phyloP scores from a whole-genome alignment of 1,140 invertebrate genomes.

The Delia radicum region DNA sequence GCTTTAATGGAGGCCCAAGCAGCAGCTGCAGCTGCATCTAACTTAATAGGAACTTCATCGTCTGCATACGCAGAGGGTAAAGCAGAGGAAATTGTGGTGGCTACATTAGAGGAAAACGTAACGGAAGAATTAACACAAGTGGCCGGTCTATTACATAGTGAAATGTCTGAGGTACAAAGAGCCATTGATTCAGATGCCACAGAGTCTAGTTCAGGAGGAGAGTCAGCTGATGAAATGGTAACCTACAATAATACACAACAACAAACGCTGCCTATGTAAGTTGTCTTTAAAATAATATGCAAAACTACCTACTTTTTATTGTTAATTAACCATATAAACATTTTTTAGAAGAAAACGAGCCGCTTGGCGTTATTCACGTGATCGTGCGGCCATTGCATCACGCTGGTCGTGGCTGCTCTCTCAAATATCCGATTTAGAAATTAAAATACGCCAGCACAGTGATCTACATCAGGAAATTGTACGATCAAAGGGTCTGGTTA shows the following conservation, averaged over 20 bases:
- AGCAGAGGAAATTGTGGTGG: slow-evolving; percentile 45
- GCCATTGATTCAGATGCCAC: slow-evolving; percentile 90
- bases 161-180: slow-evolving; percentile 70
- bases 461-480: slow-evolving; percentile 74
- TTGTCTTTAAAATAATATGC: slow-evolving; percentile 44
- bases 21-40: slow-evolving; percentile 58
- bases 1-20: slow-evolving; percentile 51
- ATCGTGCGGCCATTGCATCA: slow-evolving; percentile 77
- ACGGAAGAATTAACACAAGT: slow-evolving; percentile 64
- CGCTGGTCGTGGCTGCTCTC: slow-evolving; percentile 91
- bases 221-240: slow-evolving; percentile 89
- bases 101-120: slow-evolving; percentile 57
- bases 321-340: background rate
- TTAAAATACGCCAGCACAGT: slow-evolving; percentile 84
- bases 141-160: slow-evolving; percentile 68
- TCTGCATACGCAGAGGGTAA: slow-evolving; percentile 16
- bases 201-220: slow-evolving; percentile 88
- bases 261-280: slow-evolving; percentile 75
- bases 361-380: slow-evolving; percentile 79
- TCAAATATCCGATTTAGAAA: slow-evolving; percentile 89
- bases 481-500: slow-evolving; percentile 60
- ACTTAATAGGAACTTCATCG: background rate
- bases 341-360: slow-evolving; percentile 73
- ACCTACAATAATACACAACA: slow-evolving; percentile 75
- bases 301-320: background rate